A percentile compares a stretch with the other conserved stretches of the same genome.
phyloP scores from a whole-genome alignment of 2,113 vertebrate genomes.

The Syrrhaptes paradoxus region DNA sequence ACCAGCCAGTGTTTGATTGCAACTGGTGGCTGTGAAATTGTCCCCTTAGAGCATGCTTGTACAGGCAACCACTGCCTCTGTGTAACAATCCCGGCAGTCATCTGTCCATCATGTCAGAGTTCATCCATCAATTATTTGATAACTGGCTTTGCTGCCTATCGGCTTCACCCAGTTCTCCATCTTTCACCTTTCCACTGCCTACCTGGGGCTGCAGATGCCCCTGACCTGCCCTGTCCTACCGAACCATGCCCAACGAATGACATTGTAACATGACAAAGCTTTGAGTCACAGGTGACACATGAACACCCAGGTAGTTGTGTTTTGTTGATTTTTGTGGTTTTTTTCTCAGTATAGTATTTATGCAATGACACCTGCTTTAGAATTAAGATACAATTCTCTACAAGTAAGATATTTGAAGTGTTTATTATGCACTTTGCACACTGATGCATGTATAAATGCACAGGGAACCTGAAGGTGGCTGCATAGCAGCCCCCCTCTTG shows the following conservation, averaged over 20 bases:
- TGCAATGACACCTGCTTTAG: not conserved
- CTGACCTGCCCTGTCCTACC: not conserved
- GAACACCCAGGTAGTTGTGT: not conserved
- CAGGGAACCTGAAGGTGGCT: not conserved
- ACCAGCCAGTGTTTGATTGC: not conserved
- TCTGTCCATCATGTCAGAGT: not conserved
- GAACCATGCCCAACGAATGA: not conserved
- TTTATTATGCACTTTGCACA: not conserved
- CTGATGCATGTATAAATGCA: not conserved
- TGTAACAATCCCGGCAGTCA: rapidly evolving
- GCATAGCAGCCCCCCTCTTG: not conserved
- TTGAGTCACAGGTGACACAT: not conserved
- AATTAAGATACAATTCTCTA: not conserved
- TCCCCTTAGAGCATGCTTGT: not conserved
- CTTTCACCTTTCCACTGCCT: not conserved
- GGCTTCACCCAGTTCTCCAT: not conserved
- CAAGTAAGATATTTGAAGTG: not conserved
- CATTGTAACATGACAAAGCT: not conserved
- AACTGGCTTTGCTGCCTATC: not conserved
- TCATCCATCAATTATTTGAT: not conserved
- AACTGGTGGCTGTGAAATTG: not conserved
- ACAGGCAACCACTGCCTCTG: not conserved
- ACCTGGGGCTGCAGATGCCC: not conserved
- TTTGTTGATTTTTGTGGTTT: not conserved
- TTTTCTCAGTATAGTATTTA: not conserved